phyloP scores from a whole-genome alignment of 2,797 vertebrate species.

The Pempheris klunzingeri region DNA sequence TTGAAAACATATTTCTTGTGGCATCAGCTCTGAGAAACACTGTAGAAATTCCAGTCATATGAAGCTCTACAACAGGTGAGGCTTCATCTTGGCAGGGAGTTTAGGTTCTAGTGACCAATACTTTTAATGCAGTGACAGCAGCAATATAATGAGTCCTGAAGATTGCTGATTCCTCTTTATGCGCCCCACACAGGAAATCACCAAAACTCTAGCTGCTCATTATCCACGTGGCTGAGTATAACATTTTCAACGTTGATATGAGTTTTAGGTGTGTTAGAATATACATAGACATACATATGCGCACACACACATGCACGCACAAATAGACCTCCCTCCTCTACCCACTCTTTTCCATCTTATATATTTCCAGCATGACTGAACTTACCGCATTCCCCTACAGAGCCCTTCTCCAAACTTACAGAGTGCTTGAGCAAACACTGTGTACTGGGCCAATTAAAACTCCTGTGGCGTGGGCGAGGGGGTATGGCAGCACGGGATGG shows the following conservation, averaged over 20 bases:
- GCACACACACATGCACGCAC: slow-evolving; percentile 8
- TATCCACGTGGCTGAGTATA: slow-evolving; percentile 70
- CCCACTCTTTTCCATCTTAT: slow-evolving; percentile 71
- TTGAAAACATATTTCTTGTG: slow-evolving; percentile 29
- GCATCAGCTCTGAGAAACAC: slow-evolving; percentile 26
- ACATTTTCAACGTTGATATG: slow-evolving; percentile 60
- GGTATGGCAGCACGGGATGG: slow-evolving; percentile 78
- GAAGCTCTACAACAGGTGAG: slow-evolving; percentile 17
- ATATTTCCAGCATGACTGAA: slow-evolving; percentile 75
- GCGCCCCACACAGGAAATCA: slow-evolving; percentile 78
- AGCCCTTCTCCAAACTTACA: slow-evolving; percentile 78
- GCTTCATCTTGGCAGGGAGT: slow-evolving; percentile 44
- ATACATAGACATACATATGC: slow-evolving; percentile 32
- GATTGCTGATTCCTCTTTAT: slow-evolving; percentile 78
- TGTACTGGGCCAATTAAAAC: slow-evolving; percentile 84
- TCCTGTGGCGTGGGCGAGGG: slow-evolving; percentile 76
- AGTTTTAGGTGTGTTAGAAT: slow-evolving; percentile 46
- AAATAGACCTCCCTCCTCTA: slow-evolving; percentile 41
- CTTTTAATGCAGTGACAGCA: slow-evolving; percentile 83
- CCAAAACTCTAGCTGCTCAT: slow-evolving; percentile 79
- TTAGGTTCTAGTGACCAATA: slow-evolving; percentile 73
- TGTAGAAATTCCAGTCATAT: background rate
- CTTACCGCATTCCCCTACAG: slow-evolving; percentile 76
- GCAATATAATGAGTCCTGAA: slow-evolving; percentile 79
- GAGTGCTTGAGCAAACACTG: slow-evolving; percentile 81